These are phyloP conservation scores for Mohoua ochrocephala DNA, from an alignment of 2,113 vertebrate genomes.

Conservation along the genomic window DNA sequence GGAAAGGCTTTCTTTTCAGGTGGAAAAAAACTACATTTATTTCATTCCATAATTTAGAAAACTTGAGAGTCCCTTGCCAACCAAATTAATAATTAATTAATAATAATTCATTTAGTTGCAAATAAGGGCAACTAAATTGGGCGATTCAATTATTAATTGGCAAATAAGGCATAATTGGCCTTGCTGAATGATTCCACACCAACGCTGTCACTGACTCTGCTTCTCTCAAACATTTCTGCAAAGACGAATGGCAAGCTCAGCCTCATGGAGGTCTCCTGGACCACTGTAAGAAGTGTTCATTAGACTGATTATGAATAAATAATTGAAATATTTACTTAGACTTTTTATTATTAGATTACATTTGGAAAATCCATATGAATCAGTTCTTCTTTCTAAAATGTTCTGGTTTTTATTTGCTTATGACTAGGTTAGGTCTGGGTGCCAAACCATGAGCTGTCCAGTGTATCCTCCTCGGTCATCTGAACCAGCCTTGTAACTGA, in stretches of 20 bases:
- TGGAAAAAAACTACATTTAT: background rate
- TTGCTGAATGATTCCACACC: background rate
- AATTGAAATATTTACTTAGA: background rate
- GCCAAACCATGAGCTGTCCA: background rate
- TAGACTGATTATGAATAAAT: background rate
- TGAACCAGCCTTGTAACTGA: background rate
- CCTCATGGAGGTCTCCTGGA: background rate
- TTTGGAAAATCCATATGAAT: background rate
- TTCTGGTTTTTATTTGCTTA: background rate
- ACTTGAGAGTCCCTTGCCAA: background rate
- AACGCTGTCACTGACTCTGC: background rate
- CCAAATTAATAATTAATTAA: background rate
- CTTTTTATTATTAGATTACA: background rate
- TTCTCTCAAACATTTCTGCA: background rate
- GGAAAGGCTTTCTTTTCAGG: background rate
- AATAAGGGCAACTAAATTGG: background rate
- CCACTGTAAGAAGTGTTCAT: background rate
- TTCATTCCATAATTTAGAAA: background rate
- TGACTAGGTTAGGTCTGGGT: background rate
- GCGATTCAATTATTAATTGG: constrained; percentile 41
- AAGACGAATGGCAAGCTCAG: background rate
- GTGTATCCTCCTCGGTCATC: background rate
- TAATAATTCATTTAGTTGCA: too few relatives aligned
- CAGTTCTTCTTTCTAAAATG: background rate
- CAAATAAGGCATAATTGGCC: background rate